Evolutionary conservation across 1,140 invertebrate genomes (phyloP), one percentile per base, ranked within the genome.

Genomic region (Orchesella cincta): DNA sequence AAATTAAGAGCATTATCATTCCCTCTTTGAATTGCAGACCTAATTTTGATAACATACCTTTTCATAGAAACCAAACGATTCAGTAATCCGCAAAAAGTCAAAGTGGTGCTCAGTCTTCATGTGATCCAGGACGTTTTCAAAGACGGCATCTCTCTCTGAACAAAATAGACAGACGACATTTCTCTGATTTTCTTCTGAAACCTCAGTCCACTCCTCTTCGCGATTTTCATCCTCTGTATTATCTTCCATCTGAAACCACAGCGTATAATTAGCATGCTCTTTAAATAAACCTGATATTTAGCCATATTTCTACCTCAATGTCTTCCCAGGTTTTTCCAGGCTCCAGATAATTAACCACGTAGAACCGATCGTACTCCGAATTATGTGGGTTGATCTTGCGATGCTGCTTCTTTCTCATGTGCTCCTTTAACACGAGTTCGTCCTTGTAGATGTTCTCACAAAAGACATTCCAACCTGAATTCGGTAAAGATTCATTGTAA

Each of bases 321-420:
- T 79, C 83, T 70, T 84, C 76, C 86, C 86, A 84, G 51, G 82
- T 84, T 82, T 84, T 85, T 3, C 85, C 84, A 34, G 84, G 81
- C 83, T 92, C 90, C 79, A 93, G 85, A 86, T 97, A 97, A 86
- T 97, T 97, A 1, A 93, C 90, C 73, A 97, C 86, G 85, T 95
- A 98, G 87, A 91, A 97, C 87, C 91, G 91, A 85, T 97, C 95
- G 85, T 95, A 98, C 33, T 88, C 86, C 80, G 89, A 89, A 83
- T 97, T 95, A 64, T 89, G 87, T 0, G 94, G 93, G 87, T 97
- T 96, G 29, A 97, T 92, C 83, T 91, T 87, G 84, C 96, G 95
- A 83, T 98, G 96, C 1, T 92, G 89, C 85, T 97, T 98, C 83
- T 98, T 98, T 20, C 96, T 87, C 95, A 98, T 97, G 82, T 98